Base-by-base conservation (phyloP, 2,888 invertebrate genomes). In the Achlya flavicornis region DNA sequence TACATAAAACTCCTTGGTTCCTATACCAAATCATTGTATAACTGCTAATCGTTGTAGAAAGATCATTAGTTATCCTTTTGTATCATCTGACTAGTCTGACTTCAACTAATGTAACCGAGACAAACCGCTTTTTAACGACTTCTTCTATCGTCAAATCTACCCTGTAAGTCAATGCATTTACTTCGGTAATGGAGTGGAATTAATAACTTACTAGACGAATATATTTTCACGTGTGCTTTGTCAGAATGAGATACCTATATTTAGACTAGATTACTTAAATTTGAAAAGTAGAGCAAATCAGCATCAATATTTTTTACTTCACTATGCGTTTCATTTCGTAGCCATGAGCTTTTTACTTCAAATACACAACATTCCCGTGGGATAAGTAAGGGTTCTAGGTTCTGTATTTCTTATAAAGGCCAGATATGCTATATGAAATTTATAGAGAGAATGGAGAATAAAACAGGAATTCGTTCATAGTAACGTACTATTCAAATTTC, bases 401-500 rank as follows among this genome's bases (percentile, higher is more conserved):
- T 43, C 10, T 26, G 26, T 26, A 26, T 26, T 1, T 57, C 48
- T 64, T 63, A 57, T 62, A 57, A 62, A 64, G 58, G 62, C 64
- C 61, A 65, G 61, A 64, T 64, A 64, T 65, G 61, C 65, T 65
- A 62, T 66, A 74, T 74, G 61, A 68, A 71, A 70, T 72, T 73
- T 71, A 76, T 65, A 73, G 66, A 72, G 67, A 72, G 71, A 19
- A 76, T 64, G 72, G 66, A 71, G 66, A 73, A 72, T n/a, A 76
- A 73, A 71, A 61, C 71, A 68, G 76, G 72, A 73, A 73, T 71
- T 77, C 68, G 73, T 78, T 67, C 63, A 73, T 77, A 76, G 74
- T 75, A 72, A 76, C 73, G 71, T 71, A 66, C 57, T 67, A 72
- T 74, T 74, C 71, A 78, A 79, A 86, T 85, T 86, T 84, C 85